Evolutionary conservation across 2,797 vertebrate species (phyloP).

Genomic region (Strix occidentalis): DNA sequence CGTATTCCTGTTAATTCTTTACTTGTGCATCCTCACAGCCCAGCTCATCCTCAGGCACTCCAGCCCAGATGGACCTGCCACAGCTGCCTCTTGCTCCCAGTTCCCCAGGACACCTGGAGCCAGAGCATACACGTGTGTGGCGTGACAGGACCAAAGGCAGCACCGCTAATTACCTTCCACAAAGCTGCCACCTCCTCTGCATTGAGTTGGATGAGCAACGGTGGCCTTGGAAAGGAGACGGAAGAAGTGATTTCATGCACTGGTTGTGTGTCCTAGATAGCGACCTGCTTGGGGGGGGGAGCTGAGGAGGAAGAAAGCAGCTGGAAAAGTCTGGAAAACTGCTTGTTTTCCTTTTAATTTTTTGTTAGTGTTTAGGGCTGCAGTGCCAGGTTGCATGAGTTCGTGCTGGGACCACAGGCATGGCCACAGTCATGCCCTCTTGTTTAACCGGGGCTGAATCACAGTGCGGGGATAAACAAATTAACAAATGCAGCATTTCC

Average conservation of each 20-base stretch:
- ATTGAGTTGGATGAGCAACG: neutral
- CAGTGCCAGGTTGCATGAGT: neutral
- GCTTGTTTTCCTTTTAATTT: neutral
- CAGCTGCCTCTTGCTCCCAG: neutral
- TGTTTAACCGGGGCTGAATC: neutral
- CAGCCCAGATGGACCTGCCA: neutral
- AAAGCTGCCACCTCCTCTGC: neutral
- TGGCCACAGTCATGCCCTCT: neutral
- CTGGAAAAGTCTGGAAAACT: neutral
- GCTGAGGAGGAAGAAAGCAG: neutral
- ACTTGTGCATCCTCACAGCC: neutral
- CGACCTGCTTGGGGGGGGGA: neutral
- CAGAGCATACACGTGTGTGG: accelerated
- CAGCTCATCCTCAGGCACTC: neutral
- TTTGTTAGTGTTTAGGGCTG: neutral
- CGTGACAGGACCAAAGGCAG: neutral
- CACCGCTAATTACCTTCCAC: neutral
- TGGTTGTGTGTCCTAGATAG: neutral
- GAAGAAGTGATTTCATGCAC: conserved; percentile 16
- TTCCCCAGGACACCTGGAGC: neutral
- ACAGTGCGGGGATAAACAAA: neutral
- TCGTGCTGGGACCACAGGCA: neutral
- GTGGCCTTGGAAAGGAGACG: neutral
- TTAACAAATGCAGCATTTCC: neutral
- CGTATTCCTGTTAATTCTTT: neutral